phyloP scores from a whole-genome alignment of 2,888 invertebrate species.

The Zygogramma bicolorata region DNA sequence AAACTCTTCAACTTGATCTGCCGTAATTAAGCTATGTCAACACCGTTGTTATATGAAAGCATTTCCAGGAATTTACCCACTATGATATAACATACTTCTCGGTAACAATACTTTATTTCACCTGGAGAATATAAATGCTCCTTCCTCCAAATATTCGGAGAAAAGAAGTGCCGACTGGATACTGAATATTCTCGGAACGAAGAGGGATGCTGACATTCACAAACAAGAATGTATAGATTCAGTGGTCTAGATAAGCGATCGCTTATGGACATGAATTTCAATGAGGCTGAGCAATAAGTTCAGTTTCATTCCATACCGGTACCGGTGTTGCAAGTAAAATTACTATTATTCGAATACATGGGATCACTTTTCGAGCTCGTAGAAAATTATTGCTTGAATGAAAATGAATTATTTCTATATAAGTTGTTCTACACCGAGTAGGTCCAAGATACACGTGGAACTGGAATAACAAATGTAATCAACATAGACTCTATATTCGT shows the following conservation, averaged over 20 bases:
- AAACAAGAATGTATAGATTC: conserved; percentile 32
- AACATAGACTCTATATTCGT: too few relatives aligned
- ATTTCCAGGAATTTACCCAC: too few relatives aligned
- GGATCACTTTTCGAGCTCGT: not conserved
- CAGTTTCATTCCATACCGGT: not conserved
- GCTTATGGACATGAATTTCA: conserved; percentile 29
- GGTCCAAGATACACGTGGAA: too few relatives aligned
- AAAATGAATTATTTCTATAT: too few relatives aligned
- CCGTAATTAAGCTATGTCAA: too few relatives aligned
- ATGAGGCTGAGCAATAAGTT: conserved; percentile 9
- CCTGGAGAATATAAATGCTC: not conserved
- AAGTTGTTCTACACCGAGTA: too few relatives aligned
- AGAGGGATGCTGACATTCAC: conserved; percentile 24
- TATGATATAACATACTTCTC: not conserved
- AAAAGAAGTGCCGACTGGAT: conserved; percentile 2
- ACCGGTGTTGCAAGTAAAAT: not conserved
- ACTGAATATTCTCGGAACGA: conserved; percentile 31
- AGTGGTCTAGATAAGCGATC: conserved; percentile 22
- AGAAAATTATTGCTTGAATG: too few relatives aligned
- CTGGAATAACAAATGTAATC: too few relatives aligned
- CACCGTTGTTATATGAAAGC: too few relatives aligned
- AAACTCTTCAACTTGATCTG: too few relatives aligned
- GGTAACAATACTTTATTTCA: not conserved
- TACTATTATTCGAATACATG: not conserved
- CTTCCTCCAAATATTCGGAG: not conserved